These are phyloP conservation scores for Lasius platythorax DNA, from an alignment of 2,888 invertebrate species.

Conservation along the genomic window DNA sequence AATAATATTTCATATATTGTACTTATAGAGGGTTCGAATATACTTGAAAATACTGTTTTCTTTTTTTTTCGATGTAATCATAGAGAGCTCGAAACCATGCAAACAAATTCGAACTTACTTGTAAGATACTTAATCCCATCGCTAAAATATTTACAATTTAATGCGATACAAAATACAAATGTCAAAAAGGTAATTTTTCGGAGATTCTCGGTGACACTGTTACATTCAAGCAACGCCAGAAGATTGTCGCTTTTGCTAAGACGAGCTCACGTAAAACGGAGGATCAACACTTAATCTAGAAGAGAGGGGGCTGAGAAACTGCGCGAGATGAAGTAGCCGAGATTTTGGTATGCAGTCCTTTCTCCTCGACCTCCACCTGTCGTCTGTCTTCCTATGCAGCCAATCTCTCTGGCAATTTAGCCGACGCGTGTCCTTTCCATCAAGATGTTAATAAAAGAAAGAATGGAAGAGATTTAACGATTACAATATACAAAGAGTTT, in stretches of 20 bases:
- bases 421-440: conserved; percentile 3
- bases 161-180: not conserved
- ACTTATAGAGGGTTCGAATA: too few species aligned
- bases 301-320: conserved; percentile 17
- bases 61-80: too few species aligned
- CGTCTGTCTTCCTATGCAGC: conserved; percentile 35
- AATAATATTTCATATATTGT: too few species aligned
- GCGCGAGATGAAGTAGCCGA: conserved; percentile 56
- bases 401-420: conserved; percentile 17
- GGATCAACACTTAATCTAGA: conserved; percentile 59
- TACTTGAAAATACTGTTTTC: too few species aligned
- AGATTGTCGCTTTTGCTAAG: conserved; percentile 4
- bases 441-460: conserved; percentile 33
- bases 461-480: not conserved
- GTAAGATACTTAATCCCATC: too few species aligned
- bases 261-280: conserved; percentile 28
- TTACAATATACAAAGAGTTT: not conserved
- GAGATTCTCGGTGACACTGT: not conserved
- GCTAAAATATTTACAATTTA: not conserved
- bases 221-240: not conserved
- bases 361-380: conserved; percentile 34
- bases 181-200: not conserved
- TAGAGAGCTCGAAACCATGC: too few species aligned
- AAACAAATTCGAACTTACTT: too few species aligned
- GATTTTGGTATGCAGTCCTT: conserved; percentile 51